These are phyloP conservation scores for Eilema depressum DNA, from an alignment of 2,888 invertebrate species.

Conservation along the genomic window DNA sequence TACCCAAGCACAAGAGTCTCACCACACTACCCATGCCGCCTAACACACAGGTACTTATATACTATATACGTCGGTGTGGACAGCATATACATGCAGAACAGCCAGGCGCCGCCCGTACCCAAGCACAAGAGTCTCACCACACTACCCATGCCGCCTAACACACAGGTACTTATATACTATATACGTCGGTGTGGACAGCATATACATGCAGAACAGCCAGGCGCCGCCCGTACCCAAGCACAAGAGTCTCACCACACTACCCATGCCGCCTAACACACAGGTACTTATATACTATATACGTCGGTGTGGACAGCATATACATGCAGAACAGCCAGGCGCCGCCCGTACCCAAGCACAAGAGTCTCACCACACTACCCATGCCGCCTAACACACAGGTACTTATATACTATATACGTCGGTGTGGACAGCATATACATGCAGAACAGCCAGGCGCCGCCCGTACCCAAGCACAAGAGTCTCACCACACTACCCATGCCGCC, in stretches of 20 bases:
- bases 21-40: slow-evolving; percentile 95
- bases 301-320: slow-evolving; percentile 74
- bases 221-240: slow-evolving; percentile 73
- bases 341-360: slow-evolving; percentile 84
- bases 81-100: slow-evolving; percentile 69
- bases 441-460: slow-evolving; percentile 64
- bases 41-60: slow-evolving; percentile 87
- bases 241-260: slow-evolving; percentile 92
- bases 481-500: slow-evolving; percentile 95
- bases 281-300: too few species aligned
- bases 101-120: slow-evolving; percentile 63
- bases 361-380: slow-evolving; percentile 93
- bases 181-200: slow-evolving; percentile 73
- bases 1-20: slow-evolving; percentile 88
- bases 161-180: slow-evolving; percentile 80
- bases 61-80: slow-evolving; percentile 74
- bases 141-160: slow-evolving; percentile 95
- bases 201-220: slow-evolving; percentile 68
- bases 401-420: too few species aligned
- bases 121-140: slow-evolving; percentile 91
- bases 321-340: slow-evolving; percentile 66
- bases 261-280: slow-evolving; percentile 94
- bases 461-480: slow-evolving; percentile 88
- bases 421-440: slow-evolving; percentile 73
- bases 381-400: slow-evolving; percentile 91